Percentiles rank a stretch among this genome's conserved stretches.
Conservation (phyloP, 1,140 invertebrate species). For the Adoxophyes honmai region DNA sequence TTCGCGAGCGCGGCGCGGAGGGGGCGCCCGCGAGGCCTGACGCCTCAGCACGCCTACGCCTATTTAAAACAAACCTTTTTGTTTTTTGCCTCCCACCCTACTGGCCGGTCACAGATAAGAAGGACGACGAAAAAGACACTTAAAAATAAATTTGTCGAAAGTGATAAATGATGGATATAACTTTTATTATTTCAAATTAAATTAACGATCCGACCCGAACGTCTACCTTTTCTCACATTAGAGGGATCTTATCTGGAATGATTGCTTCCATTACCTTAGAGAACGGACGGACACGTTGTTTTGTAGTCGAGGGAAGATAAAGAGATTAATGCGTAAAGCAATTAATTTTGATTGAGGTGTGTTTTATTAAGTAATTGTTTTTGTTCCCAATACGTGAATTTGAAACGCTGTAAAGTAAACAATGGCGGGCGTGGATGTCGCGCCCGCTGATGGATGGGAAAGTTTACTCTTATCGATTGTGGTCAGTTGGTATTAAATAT, state of each 20-base stretch:
- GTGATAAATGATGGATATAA: slow-evolving; percentile 74
- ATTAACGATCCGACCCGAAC: slow-evolving; percentile 68
- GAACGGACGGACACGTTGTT: slow-evolving; percentile 64
- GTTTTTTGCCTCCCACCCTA: slow-evolving; percentile 45
- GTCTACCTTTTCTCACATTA: slow-evolving; percentile 75
- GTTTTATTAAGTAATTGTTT: slow-evolving; percentile 76
- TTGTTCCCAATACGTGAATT: slow-evolving; percentile 62
- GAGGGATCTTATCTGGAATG: slow-evolving; percentile 73
- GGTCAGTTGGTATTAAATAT: slow-evolving; percentile 17
- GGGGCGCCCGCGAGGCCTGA: slow-evolving; percentile 29
- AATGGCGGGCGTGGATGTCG: slow-evolving; percentile 24
- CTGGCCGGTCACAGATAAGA: slow-evolving; percentile 56
- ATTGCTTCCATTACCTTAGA: slow-evolving; percentile 73
- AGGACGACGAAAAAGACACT: slow-evolving; percentile 58
- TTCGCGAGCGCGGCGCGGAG: background rate
- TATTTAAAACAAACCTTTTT: slow-evolving; percentile 50
- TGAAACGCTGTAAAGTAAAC: slow-evolving; percentile 48
- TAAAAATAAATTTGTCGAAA: slow-evolving; percentile 76
- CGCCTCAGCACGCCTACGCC: slow-evolving; percentile 49
- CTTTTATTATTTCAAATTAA: slow-evolving; percentile 76
- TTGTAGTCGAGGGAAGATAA: slow-evolving; percentile 58
- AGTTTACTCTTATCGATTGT: slow-evolving; percentile 7
- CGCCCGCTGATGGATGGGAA: slow-evolving; percentile 5
- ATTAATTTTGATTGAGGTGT: slow-evolving; percentile 66
- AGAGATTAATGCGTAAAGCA: slow-evolving; percentile 55